phyloP scores from a whole-genome alignment of 2,888 invertebrate genomes.

The Amblyjoppa proteus region DNA sequence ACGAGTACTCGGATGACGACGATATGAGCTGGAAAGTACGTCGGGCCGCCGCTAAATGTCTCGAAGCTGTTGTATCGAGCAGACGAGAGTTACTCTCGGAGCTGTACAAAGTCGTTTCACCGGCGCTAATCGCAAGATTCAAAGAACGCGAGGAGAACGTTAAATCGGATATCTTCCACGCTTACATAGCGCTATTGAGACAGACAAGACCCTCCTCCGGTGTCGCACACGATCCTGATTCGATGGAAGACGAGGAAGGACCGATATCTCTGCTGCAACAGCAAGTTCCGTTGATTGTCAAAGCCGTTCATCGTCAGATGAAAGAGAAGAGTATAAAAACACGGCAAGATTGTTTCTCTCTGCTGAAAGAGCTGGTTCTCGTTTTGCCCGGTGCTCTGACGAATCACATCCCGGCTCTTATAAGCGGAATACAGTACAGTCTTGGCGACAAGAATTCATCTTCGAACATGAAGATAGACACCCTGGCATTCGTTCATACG shows the following conservation, averaged over 20 bases:
- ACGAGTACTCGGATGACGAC: conserved; percentile 99
- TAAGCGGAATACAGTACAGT: conserved; percentile 96
- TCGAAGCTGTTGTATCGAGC: conserved; percentile 97
- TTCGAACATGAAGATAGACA: conserved; percentile 99
- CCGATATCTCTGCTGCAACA: conserved; percentile 87
- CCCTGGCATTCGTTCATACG: conserved; percentile 95
- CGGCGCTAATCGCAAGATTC: conserved; percentile 95
- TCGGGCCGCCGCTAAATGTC: conserved; percentile 98
- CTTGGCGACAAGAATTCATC: conserved; percentile 96
- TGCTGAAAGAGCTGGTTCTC: conserved; percentile 95
- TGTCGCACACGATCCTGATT: conserved; percentile 89
- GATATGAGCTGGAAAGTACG: conserved; percentile 99
- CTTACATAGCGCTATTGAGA: conserved; percentile 96
- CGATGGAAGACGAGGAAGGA: conserved; percentile 91
- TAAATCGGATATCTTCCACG: conserved; percentile 98
- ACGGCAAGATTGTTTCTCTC: conserved; percentile 95
- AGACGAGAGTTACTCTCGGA: conserved; percentile 96
- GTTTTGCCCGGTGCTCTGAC: conserved; percentile 96
- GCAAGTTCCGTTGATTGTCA: conserved; percentile 92
- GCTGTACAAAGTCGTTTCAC: conserved; percentile 95
- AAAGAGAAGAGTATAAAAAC: conserved; percentile 94
- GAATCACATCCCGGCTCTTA: conserved; percentile 92
- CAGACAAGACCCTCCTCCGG: conserved; percentile 93
- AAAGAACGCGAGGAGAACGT: conserved; percentile 99
- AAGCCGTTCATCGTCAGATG: conserved; percentile 95